Percentiles rank a stretch among this genome's conserved stretches.
These are phyloP conservation scores for Epinotia nisella DNA, from an alignment of 2,888 invertebrate species.

Conservation along the genomic window DNA sequence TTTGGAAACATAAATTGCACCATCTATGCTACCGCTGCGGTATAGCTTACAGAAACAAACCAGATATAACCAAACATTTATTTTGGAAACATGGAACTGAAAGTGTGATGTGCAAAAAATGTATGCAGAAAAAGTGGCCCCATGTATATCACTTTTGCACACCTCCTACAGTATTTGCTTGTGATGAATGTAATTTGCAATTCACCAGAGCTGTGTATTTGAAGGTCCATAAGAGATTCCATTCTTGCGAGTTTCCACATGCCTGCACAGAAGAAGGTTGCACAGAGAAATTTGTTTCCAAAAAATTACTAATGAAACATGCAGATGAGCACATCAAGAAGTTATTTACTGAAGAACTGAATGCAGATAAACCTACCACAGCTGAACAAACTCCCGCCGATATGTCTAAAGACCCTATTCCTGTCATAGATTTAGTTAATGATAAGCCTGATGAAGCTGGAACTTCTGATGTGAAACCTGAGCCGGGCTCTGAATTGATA, in stretches of 20 bases:
- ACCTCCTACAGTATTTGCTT: conserved; percentile 90
- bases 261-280: conserved; percentile 89
- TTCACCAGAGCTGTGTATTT: conserved; percentile 91
- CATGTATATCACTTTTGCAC: conserved; percentile 96
- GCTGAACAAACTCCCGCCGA: conserved; percentile 61
- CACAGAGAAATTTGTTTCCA: conserved; percentile 91
- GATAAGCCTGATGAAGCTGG: conserved; percentile 69
- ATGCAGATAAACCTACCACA: conserved; percentile 59
- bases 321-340: conserved; percentile 84
- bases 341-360: conserved; percentile 63
- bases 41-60: conserved; percentile 94
- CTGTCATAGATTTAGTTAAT: conserved; percentile 73
- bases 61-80: conserved; percentile 94
- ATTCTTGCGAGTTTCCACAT: conserved; percentile 89
- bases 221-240: conserved; percentile 93
- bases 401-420: conserved; percentile 64
- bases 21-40: conserved; percentile 95
- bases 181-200: conserved; percentile 91
- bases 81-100: conserved; percentile 98
- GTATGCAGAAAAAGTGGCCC: conserved; percentile 95
- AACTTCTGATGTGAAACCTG: conserved; percentile 66
- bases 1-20: conserved; percentile 95
- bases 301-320: conserved; percentile 90
- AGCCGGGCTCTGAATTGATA: conserved; percentile 62
- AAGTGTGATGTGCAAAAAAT: conserved; percentile 92